Evolutionary conservation across 2,113 vertebrate species (phyloP), one percentile per base, ranked within the genome.

Genomic region (Verasper variegatus): DNA sequence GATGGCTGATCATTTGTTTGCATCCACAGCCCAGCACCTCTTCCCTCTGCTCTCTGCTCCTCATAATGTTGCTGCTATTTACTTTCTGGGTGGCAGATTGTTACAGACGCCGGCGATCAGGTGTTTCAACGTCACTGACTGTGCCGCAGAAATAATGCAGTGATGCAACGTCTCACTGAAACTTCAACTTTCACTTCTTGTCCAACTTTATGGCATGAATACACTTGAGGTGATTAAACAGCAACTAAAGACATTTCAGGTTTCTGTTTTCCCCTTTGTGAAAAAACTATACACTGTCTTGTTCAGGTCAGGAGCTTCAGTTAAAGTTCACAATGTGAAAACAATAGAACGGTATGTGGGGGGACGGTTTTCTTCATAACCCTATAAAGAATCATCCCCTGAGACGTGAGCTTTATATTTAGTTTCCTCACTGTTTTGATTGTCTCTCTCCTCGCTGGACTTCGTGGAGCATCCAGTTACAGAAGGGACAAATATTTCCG

Each of bases 1-100:
- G 71, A 79, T 40, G 80, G 68, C 60, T 54, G 72, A 70, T 79
- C n/a, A 85, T 77, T 75, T 79, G 73, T 76, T 86, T 71, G 55
- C 77, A 84, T 79, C 65, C 54, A 65, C 51, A 75, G 61, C 54
- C 42, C 55, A 20, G 40, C 67, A 74, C 37, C 75, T 83, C 77
- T 75, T 72, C 47, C 56, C 54, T 58, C 74, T 65, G 64, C 71
- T 78, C 73, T 58, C 74, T 65, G 64, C 71, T 76, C 73, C 60
- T 83, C 63, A 54, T 68, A 45, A 55, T 54, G 71, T 70, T 78
- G 79, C 37, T 74, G 80, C 40, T 80, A 42, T 77, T 81, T 79
- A 40, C 80, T 74, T 58, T 37, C 54, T 23, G 14, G 20, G 71
- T 63, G 76, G 21, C 78, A 74, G 27, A 59, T 15, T 69, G 65